phyloP scores from a whole-genome alignment of 2,797 vertebrate genomes.

The Tympanoctomys barrerae region DNA sequence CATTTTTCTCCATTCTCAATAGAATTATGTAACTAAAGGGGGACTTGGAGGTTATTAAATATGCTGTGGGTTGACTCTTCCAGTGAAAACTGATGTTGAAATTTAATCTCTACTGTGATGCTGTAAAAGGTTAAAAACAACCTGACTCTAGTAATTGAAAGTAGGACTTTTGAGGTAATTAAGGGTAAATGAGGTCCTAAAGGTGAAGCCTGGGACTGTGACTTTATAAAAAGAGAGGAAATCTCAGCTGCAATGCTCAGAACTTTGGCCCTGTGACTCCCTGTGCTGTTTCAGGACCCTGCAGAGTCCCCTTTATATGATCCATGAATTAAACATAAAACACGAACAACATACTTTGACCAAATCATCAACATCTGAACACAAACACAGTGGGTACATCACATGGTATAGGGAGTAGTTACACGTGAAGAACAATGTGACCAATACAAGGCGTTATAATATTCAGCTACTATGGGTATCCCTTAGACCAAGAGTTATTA shows the following conservation, averaged over 20 bases:
- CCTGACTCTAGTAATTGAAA: neutral
- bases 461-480: neutral
- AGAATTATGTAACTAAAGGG: slow-evolving; percentile 1
- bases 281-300: neutral
- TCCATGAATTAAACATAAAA: neutral
- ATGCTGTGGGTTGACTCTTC: neutral
- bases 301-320: neutral
- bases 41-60: neutral
- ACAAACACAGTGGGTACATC: neutral
- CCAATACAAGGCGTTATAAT: neutral
- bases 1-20: slow-evolving; percentile 8
- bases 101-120: neutral
- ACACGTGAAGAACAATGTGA: neutral
- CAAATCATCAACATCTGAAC: neutral
- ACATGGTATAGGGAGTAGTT: neutral
- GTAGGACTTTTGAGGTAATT: neutral
- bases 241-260: neutral
- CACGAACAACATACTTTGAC: neutral
- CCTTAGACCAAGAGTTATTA: neutral
- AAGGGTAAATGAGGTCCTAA: neutral
- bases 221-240: neutral
- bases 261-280: neutral
- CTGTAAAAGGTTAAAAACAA: neutral
- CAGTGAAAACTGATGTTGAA: neutral
- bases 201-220: neutral